A percentile compares a stretch with the other conserved stretches of the same genome.
Conservation (phyloP, 2,888 invertebrate species). For the Hirtodrosophila confusa region DNA sequence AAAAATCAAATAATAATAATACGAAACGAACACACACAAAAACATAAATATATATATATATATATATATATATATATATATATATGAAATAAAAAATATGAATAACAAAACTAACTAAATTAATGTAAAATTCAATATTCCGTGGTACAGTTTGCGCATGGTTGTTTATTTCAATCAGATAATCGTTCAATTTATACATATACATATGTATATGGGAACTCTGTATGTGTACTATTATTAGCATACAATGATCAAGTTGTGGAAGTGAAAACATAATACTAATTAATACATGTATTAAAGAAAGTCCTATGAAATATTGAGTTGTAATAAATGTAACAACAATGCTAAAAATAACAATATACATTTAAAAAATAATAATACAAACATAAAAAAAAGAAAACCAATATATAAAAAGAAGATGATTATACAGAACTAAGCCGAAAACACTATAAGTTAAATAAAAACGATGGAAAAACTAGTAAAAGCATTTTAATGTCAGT, state of each 20-base stretch:
- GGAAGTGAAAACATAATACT: slow-evolving; percentile 16
- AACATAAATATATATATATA: too few species aligned
- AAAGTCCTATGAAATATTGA: slow-evolving; percentile 65
- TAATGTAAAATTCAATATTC: too few species aligned
- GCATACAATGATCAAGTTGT: slow-evolving; percentile 25
- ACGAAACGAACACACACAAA: background rate
- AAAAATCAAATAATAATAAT: slow-evolving; percentile 1
- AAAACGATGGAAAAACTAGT: slow-evolving; percentile 47
- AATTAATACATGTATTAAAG: slow-evolving; percentile 44
- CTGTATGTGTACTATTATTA: slow-evolving; percentile 42
- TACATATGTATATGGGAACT: background rate
- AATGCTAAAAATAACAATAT: slow-evolving; percentile 44
- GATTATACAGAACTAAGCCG: slow-evolving; percentile 30
- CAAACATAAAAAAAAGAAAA: slow-evolving; percentile 18
- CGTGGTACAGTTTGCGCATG: too few species aligned
- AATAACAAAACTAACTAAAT: too few species aligned
- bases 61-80: too few species aligned
- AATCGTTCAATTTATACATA: too few species aligned
- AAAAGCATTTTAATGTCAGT: too few species aligned
- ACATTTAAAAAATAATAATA: slow-evolving; percentile 26
- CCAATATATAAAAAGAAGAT: slow-evolving; percentile 24
- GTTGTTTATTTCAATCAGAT: too few species aligned
- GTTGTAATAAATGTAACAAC: slow-evolving; percentile 62
- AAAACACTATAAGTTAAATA: slow-evolving; percentile 65
- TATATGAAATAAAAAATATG: too few species aligned